Evolutionary conservation across 2,888 invertebrate species (phyloP), one percentile per base, ranked within the genome.

Genomic region (Odontomyia ornata): DNA sequence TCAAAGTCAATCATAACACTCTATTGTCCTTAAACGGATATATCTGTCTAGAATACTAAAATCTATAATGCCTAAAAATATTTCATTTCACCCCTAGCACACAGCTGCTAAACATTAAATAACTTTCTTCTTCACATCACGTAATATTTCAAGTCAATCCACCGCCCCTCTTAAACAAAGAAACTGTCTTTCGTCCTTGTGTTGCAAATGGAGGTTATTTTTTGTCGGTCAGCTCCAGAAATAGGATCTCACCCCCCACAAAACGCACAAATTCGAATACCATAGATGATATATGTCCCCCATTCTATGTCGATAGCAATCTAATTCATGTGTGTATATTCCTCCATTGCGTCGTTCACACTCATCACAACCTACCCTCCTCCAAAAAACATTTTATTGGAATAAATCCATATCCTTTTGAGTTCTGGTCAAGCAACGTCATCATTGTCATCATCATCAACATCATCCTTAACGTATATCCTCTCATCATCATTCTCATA

Each of bases 361-460:
- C 36, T 36, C 36, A 36, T 36, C 36, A 52, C 52, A 18, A 15
- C 18, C 18, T 4, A n/a, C 18, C 52, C n/a, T 2, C 13, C 4
- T 52, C 7, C 52, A n/a, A n/a, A n/a, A n/a, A n/a, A n/a, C n/a
- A n/a, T n/a, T n/a, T 52, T 52, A 52, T 52, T 52, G 52, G 57
- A 60, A 60, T 36, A 60, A 23, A 60, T 60, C 57, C 57, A n/a
- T 60, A 60, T 25, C 23, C 2, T 2, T 60, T 60, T 23, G 9
- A 25, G 57, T 25, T 60, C 18, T 18, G 25, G 57, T 60, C 57
- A 13, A 60, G 57, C 57, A 60, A 25, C 57, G 25, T 21, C 57
- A 25, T 60, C 57, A 60, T 60, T 60, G 25, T 60, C 25, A 25
- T 60, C 57, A 60, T 60, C 57, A 25, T 25, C 21, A 25, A n/a